Percentiles rank a stretch among this genome's conserved stretches.
Conservation (phyloP, 2,797 vertebrate genomes). For the Selene dorsalis region DNA sequence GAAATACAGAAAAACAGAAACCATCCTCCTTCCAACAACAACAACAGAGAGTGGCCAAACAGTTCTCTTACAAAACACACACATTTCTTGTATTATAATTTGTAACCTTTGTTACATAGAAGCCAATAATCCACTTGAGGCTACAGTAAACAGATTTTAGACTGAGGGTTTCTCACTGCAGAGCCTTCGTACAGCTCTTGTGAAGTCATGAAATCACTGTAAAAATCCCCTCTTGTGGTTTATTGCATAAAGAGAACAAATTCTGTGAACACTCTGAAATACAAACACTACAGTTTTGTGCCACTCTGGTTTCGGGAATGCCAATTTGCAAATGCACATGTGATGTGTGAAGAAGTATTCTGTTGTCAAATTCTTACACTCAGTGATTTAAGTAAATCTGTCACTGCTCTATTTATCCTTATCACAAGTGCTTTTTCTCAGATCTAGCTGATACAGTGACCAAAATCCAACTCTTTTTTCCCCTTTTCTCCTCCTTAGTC, state of each 20-base stretch:
- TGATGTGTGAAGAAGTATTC: conserved; percentile 47
- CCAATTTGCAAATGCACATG: conserved; percentile 52
- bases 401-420: conserved; percentile 40
- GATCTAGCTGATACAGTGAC: conserved; percentile 17
- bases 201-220: conserved; percentile 40
- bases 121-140: conserved; percentile 51
- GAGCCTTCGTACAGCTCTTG: conserved; percentile 41
- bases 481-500: background rate
- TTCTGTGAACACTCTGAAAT: conserved; percentile 26
- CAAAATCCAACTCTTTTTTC: conserved; percentile 9
- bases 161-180: conserved; percentile 31
- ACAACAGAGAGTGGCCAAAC: background rate
- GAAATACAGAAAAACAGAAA: background rate
- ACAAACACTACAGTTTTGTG: conserved; percentile 48
- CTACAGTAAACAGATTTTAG: conserved; percentile 54
- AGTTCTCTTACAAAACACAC: background rate
- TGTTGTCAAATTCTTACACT: conserved; percentile 45
- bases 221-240: conserved; percentile 39
- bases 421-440: conserved; percentile 17
- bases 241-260: conserved; percentile 28
- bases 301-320: conserved; percentile 41
- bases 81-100: conserved; percentile 31
- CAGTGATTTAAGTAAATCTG: conserved; percentile 44
- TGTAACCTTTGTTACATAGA: conserved; percentile 48
- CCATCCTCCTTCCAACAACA: background rate